Evolutionary conservation across 2,888 invertebrate genomes (phyloP).

Genomic region (Parnassius mnemosyne): DNA sequence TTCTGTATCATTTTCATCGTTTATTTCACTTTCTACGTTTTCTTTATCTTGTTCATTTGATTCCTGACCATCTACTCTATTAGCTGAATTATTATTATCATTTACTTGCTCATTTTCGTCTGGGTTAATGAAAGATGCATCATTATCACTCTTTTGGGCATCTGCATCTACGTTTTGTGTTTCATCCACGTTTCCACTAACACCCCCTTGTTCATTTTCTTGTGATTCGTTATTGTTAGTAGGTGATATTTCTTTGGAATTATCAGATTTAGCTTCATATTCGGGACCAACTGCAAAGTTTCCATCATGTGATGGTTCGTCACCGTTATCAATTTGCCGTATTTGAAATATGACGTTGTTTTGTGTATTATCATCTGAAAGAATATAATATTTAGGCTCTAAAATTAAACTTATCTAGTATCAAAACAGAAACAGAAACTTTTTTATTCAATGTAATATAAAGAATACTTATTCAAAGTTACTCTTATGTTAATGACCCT

Average conservation of each 20-base stretch:
- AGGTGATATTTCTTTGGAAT: not conserved
- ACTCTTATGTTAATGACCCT: too few species aligned
- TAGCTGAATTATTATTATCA: not conserved
- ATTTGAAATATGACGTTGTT: too few species aligned
- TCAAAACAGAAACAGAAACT: too few species aligned
- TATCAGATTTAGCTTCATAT: not conserved
- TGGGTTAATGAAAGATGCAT: too few species aligned
- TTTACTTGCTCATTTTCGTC: not conserved
- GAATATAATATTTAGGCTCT: too few species aligned
- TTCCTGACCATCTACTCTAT: not conserved
- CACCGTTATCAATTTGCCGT: not conserved
- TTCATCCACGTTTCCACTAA: not conserved
- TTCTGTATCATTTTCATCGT: not conserved
- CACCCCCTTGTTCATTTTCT: slow-evolving; percentile 5
- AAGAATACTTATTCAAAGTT: too few species aligned
- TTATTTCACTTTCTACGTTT: not conserved
- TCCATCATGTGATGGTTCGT: not conserved
- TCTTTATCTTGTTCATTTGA: not conserved
- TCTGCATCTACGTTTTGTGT: not conserved
- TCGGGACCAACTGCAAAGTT: not conserved
- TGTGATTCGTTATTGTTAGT: not conserved
- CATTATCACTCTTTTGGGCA: not conserved
- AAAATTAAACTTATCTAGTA: too few species aligned
- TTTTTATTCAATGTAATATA: too few species aligned
- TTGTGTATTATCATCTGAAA: too few species aligned